Percentiles rank a stretch among this genome's conserved stretches.
Conservation (phyloP, 2,888 invertebrate species). For the Apamea epomidion region DNA sequence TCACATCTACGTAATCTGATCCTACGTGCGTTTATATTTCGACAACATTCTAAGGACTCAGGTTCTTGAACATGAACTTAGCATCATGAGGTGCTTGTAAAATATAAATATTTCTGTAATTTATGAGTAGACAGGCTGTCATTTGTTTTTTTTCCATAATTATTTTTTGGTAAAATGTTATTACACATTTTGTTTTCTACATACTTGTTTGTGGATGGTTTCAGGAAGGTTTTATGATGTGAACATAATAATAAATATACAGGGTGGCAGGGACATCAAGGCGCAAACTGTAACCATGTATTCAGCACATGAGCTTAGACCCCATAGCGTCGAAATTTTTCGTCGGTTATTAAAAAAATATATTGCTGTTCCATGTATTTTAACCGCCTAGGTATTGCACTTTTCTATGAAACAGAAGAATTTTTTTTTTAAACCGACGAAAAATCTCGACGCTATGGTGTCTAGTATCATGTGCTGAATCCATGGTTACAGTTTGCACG, state of each 20-base stretch:
- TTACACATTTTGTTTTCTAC: background rate
- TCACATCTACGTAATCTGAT: slow-evolving; percentile 71
- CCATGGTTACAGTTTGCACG: too few species aligned
- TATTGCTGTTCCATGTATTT: too few species aligned
- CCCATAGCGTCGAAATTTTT: too few species aligned
- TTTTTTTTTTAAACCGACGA: too few species aligned
- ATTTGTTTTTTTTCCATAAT: background rate
- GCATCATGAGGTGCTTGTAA: background rate
- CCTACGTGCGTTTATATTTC: slow-evolving; percentile 60
- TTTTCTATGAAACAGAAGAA: too few species aligned
- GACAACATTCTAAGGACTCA: background rate
- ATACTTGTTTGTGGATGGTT: background rate
- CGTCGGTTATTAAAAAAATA: too few species aligned
- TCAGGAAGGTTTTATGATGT: background rate
- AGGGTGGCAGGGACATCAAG: too few species aligned
- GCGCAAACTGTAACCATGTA: too few species aligned
- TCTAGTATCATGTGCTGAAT: too few species aligned
- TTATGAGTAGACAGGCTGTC: background rate
- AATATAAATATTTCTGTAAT: background rate
- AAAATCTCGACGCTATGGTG: too few species aligned
- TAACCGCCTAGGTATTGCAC: too few species aligned
- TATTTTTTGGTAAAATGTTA: background rate
- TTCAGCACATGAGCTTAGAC: too few species aligned
- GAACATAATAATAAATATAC: background rate
- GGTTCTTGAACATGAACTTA: slow-evolving; percentile 5